Evolutionary conservation across 2,888 invertebrate genomes (phyloP).

Genomic region (Acrocera orbiculus): DNA sequence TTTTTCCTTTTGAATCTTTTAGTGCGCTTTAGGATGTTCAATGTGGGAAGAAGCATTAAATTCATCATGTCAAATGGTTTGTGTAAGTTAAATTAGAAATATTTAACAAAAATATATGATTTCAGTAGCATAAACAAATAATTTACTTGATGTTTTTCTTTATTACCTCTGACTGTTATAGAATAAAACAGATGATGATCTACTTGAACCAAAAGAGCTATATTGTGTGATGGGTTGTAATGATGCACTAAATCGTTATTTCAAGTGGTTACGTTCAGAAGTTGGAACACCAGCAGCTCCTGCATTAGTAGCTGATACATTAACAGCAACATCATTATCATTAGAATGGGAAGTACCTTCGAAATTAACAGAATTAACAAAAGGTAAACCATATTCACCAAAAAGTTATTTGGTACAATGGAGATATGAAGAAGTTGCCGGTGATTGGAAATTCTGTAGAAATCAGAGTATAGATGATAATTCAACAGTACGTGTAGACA

Average conservation of each 20-base stretch:
- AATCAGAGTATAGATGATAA: slow-evolving; percentile 51
- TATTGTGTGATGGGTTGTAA: slow-evolving; percentile 72
- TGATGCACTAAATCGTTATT: slow-evolving; percentile 58
- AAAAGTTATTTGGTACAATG: slow-evolving; percentile 53
- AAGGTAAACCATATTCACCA: slow-evolving; percentile 35
- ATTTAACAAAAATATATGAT: too few relatives aligned
- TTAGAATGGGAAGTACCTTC: slow-evolving; percentile 52
- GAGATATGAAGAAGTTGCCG: slow-evolving; percentile 50
- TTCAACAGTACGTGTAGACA: slow-evolving; percentile 50
- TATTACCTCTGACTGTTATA: slow-evolving; percentile 20
- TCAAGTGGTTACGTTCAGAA: slow-evolving; percentile 47
- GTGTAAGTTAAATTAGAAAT: slow-evolving; percentile 70
- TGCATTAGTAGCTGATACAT: slow-evolving; percentile 56
- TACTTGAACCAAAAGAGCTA: slow-evolving; percentile 48
- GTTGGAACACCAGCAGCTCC: slow-evolving; percentile 57
- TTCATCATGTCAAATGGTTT: slow-evolving; percentile 59
- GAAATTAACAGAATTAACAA: slow-evolving; percentile 27
- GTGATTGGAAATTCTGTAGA: slow-evolving; percentile 67
- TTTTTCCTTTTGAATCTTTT: slow-evolving; percentile 29
- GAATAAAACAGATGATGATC: slow-evolving; percentile 52
- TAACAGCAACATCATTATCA: slow-evolving; percentile 61
- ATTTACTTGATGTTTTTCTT: too few relatives aligned
- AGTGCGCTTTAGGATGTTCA: slow-evolving; percentile 68
- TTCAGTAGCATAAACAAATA: too few relatives aligned
- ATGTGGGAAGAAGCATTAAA: slow-evolving; percentile 60